These are phyloP conservation scores for Rhombomys opimus DNA, from an alignment of 2,113 vertebrate genomes.

Conservation along the genomic window DNA sequence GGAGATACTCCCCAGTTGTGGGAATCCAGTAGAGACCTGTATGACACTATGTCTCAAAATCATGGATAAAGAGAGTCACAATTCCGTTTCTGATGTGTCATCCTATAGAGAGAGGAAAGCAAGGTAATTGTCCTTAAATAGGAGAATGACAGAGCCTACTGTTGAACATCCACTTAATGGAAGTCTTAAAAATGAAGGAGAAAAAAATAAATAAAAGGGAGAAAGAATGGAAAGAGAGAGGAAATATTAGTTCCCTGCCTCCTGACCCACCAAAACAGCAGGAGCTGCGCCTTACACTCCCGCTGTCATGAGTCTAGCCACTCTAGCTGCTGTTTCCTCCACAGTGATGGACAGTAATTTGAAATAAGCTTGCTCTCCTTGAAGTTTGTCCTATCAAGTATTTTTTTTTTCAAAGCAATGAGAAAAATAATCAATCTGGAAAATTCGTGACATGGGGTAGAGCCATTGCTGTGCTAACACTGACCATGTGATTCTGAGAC, in stretches of 20 bases:
- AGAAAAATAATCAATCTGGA: not conserved
- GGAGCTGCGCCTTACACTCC: not conserved
- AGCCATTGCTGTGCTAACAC: not conserved
- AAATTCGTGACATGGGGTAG: too few species aligned
- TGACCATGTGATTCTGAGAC: not conserved
- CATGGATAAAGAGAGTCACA: not conserved
- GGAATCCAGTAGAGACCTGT: not conserved
- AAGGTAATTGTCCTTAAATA: not conserved
- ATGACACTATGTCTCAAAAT: not conserved
- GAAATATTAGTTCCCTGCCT: not conserved
- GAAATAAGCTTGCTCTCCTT: not conserved
- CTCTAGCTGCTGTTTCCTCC: not conserved
- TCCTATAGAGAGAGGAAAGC: not conserved
- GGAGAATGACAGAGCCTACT: not conserved
- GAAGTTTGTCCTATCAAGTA: not conserved
- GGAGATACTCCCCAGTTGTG: too few species aligned
- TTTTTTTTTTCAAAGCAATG: not conserved
- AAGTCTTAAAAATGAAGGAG: not conserved
- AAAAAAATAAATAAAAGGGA: not conserved
- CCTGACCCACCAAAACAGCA: not conserved
- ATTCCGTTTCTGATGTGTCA: not conserved
- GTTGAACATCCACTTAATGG: not conserved
- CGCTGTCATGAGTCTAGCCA: not conserved
- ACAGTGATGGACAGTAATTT: not conserved
- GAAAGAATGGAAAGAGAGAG: not conserved